Conservation (phyloP, 2,113 vertebrate species). For the Gopherus evgoodei region DNA sequence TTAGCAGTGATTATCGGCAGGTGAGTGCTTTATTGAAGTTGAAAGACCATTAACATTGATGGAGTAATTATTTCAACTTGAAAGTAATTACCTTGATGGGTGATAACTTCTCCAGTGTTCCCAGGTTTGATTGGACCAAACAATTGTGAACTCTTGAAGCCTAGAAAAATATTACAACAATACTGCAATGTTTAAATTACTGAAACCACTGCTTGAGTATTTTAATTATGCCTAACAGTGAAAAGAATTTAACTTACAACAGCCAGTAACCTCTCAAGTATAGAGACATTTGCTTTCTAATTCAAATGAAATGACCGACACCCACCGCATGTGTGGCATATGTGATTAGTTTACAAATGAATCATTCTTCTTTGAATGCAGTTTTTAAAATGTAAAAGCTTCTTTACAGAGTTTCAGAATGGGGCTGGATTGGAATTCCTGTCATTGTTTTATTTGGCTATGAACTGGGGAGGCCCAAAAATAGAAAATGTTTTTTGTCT, state of each 20-base stretch:
- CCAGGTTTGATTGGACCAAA: conserved; percentile 84
- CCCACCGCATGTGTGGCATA: conserved; percentile 62
- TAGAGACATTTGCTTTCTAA: conserved; percentile 81
- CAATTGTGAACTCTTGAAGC: conserved; percentile 82
- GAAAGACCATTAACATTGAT: conserved; percentile 94
- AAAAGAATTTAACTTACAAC: conserved; percentile 80
- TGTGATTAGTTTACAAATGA: conserved; percentile 76
- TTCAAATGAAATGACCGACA: conserved; percentile 80
- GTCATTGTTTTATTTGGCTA: conserved; percentile 50
- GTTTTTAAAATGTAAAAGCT: conserved; percentile 72
- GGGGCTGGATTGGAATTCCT: conserved; percentile 27
- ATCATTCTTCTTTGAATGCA: conserved; percentile 66
- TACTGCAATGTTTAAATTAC: conserved; percentile 81
- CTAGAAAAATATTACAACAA: conserved; percentile 88
- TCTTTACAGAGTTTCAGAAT: conserved; percentile 25
- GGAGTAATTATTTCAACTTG: conserved; percentile 94
- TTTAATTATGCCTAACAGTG: conserved; percentile 81
- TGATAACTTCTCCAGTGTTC: conserved; percentile 87
- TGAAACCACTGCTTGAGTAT: conserved; percentile 77
- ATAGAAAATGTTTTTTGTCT: conserved; percentile 30
- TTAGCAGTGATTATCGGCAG: conserved; percentile 90
- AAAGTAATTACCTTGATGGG: conserved; percentile 91
- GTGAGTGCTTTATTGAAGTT: conserved; percentile 94
- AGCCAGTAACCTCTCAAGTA: conserved; percentile 80
- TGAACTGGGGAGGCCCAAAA: conserved; percentile 15